phyloP scores from a whole-genome alignment of 1,140 invertebrate species.

The Yoshiicerus persimilis region DNA sequence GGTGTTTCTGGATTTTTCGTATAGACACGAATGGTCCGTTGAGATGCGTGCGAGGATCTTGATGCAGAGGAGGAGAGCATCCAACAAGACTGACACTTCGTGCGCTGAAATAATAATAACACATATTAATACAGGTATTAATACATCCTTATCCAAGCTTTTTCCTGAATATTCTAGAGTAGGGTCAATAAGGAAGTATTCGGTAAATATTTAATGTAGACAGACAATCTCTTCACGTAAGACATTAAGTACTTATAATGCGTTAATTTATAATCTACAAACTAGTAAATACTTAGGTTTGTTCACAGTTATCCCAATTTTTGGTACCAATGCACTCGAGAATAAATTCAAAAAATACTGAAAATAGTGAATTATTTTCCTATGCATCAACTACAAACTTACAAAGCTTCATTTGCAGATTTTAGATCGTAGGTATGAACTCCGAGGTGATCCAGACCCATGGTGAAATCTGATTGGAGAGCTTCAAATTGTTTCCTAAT shows the following conservation, averaged over 20 bases:
- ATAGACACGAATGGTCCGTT: slow-evolving; percentile 44
- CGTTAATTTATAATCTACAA: not conserved
- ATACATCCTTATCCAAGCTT: not conserved
- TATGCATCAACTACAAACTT: not conserved
- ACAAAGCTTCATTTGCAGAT: slow-evolving; percentile 17
- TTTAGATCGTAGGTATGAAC: slow-evolving; percentile 27
- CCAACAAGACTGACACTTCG: not conserved
- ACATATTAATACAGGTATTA: not conserved
- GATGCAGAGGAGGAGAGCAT: not conserved
- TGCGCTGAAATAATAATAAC: not conserved
- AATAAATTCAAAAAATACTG: too few relatives aligned
- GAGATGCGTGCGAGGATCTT: slow-evolving; percentile 42
- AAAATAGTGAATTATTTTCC: too few relatives aligned
- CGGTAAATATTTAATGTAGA: not conserved
- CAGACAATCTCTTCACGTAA: not conserved
- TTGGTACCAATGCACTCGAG: not conserved
- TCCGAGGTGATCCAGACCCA: slow-evolving; percentile 33
- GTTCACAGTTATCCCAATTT: too few relatives aligned
- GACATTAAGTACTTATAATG: not conserved
- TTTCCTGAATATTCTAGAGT: not conserved
- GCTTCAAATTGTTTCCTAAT: not conserved
- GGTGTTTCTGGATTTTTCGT: slow-evolving; percentile 44
- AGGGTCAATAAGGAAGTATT: not conserved
- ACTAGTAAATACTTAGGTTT: too few relatives aligned
- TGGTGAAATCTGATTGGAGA: not conserved